Evolutionary conservation across 2,113 vertebrate genomes (phyloP).

Genomic region (Solenodon paradoxus): DNA sequence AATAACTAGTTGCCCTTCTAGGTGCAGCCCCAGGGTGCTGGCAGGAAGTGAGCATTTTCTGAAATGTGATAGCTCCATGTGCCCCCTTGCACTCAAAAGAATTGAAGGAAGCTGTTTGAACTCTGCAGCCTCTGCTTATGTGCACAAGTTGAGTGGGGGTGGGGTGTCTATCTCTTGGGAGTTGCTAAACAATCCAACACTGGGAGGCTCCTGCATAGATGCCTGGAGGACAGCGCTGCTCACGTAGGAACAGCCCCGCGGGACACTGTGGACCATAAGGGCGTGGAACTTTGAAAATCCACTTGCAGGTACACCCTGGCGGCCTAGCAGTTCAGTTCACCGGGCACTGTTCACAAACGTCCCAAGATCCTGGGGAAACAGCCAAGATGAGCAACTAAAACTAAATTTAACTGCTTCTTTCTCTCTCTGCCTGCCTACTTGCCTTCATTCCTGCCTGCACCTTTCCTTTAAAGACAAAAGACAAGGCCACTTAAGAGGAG

Average conservation of each 20-base stretch:
- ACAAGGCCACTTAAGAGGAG: no score
- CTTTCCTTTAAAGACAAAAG: no score
- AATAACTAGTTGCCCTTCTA: neutral
- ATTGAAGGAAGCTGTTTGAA: neutral
- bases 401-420: no score
- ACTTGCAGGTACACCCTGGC: neutral
- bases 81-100: neutral
- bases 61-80: neutral
- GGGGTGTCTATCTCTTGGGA: neutral
- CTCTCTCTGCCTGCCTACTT: no score
- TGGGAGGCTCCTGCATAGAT: neutral
- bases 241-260: neutral
- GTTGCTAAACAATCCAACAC: neutral
- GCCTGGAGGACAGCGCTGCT: neutral
- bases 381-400: no score
- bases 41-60: neutral
- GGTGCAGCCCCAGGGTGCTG: neutral
- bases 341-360: no score
- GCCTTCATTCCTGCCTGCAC: no score
- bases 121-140: neutral
- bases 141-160: neutral
- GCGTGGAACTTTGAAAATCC: neutral
- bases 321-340: no score
- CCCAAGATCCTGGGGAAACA: no score
- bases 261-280: neutral